Conservation (phyloP, 2,888 invertebrate genomes). For the Opisthograptis luteolata region DNA sequence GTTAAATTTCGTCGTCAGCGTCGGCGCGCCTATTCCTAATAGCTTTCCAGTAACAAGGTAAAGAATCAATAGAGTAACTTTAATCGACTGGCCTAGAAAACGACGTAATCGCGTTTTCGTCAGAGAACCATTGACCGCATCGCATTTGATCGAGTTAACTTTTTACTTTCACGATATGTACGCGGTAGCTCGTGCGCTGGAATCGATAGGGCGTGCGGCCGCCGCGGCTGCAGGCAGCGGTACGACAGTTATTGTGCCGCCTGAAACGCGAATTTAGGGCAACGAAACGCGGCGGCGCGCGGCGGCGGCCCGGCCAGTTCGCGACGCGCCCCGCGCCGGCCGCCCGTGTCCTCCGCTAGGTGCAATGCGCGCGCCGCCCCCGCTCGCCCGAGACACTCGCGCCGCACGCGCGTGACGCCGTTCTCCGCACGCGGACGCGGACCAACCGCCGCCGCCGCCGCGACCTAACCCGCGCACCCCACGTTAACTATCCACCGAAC, state of each 20-base stretch:
- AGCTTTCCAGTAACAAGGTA: constrained; percentile 40
- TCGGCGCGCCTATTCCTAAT: constrained; percentile 26
- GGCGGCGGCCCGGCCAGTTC: constrained; percentile 51
- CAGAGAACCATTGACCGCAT: constrained; percentile 70
- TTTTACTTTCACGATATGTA: constrained; percentile 76
- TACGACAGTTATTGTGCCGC: constrained; percentile 75
- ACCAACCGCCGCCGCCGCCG: constrained; percentile 39
- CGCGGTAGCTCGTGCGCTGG: constrained; percentile 52
- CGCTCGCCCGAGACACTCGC: constrained; percentile 36
- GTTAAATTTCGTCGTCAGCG: constrained; percentile 10
- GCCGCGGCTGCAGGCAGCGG: constrained; percentile 74
- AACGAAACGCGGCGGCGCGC: constrained; percentile 64
- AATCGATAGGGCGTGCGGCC: constrained; percentile 77
- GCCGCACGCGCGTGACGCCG: constrained; percentile 47
- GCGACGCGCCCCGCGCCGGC: constrained; percentile 67
- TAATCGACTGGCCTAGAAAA: constrained; percentile 73
- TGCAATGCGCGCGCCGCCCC: constrained; percentile 37
- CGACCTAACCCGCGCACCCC: constrained; percentile 39
- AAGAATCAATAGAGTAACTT: constrained; percentile 67
- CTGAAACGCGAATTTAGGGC: constrained; percentile 79
- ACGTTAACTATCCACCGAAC: constrained; percentile 50
- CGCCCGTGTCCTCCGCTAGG: constrained; percentile 54
- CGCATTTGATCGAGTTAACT: constrained; percentile 78
- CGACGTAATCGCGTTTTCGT: constrained; percentile 62
- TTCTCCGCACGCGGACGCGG: constrained; percentile 51